Evolutionary conservation across 53 echinoderm and acorn worm genomes (phyloP), one percentile per base, ranked within the genome.

Genomic region (Henricia sp.): DNA sequence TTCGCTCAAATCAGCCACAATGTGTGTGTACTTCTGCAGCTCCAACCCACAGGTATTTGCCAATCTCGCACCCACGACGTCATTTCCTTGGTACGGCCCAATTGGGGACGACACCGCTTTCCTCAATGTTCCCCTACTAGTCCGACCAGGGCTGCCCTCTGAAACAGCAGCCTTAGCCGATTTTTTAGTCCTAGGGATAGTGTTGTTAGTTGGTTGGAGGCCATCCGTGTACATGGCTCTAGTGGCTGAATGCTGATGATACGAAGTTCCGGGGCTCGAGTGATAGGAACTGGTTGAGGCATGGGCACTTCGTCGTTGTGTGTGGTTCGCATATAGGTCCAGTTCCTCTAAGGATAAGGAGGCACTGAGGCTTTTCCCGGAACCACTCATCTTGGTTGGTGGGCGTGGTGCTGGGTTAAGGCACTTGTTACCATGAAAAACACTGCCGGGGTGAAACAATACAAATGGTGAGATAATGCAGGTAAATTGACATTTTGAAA

Each of bases 291-390:
- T 63, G 6, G 80, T 63, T 28, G 80, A 80, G 48, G 80, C 46
- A 1, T 80, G 80, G 32, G 20, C 25, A 37, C 62, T 80, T 10
- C 57, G 34, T 46, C 40, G 62, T 17, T 14, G 32, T 8, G 46
- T 16, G 16, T 63, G 80, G 64, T 36, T 64, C 5, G 32, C 32
- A 29, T 64, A 62, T 33, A 80, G 30, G 43, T 62, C 46, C 62
- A 80, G 23, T 3, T 64, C 80, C 63, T 80, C 80, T 23, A 80
- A 48, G 80, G 80, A 80, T 36, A 80, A 30, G 1, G 65, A 80
- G 80, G 80, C 80, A 80, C 80, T 80, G 43, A 80, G 29, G 80
- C 80, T 80, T 80, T 80, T 80, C 33, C 80, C 64, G 48, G 80
- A 80, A 50, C 80, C 63, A 80, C 80, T 80, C 80, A 80, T 80